Evolutionary conservation across 2,888 invertebrate genomes (phyloP).

Genomic region (Andrena minutula): DNA sequence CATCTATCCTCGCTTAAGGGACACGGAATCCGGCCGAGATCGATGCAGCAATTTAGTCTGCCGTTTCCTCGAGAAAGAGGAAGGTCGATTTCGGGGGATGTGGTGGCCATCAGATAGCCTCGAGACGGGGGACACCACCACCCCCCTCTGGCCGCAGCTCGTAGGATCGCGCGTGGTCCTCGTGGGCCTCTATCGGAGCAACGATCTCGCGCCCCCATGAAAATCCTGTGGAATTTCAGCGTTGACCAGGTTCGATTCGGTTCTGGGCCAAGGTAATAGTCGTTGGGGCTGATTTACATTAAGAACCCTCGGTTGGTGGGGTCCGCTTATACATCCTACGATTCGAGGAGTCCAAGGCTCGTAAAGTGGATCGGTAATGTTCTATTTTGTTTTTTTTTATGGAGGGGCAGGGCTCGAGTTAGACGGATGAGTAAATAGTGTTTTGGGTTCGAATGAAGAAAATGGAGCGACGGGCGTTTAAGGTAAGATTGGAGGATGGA

Average conservation of each 20-base stretch:
- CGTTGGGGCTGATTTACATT: slow-evolving; percentile 35
- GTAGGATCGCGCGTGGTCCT: slow-evolving; percentile 1
- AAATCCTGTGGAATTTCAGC: slow-evolving; percentile 47
- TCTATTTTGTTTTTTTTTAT: neutral
- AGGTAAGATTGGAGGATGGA: neutral
- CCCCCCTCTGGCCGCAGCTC: slow-evolving; percentile 48
- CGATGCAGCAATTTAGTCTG: slow-evolving; percentile 71
- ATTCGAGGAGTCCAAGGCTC: neutral
- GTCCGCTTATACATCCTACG: neutral
- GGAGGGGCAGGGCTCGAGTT: neutral
- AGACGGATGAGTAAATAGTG: neutral
- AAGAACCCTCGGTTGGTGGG: neutral
- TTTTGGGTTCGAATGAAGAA: neutral
- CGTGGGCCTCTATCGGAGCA: slow-evolving; percentile 50
- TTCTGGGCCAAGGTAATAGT: slow-evolving; percentile 5
- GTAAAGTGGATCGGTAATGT: neutral
- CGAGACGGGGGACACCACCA: slow-evolving; percentile 67
- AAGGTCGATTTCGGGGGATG: slow-evolving; percentile 40
- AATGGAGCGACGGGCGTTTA: slow-evolving; percentile 5
- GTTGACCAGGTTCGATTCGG: slow-evolving; percentile 17
- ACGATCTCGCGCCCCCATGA: slow-evolving; percentile 47
- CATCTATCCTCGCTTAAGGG: slow-evolving; percentile 63
- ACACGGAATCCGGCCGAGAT: slow-evolving; percentile 61
- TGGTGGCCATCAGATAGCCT: slow-evolving; percentile 73
- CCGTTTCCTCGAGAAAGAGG: slow-evolving; percentile 21